Evolutionary conservation across 2,888 invertebrate species (phyloP).

Genomic region (Cerastis rubricosa): DNA sequence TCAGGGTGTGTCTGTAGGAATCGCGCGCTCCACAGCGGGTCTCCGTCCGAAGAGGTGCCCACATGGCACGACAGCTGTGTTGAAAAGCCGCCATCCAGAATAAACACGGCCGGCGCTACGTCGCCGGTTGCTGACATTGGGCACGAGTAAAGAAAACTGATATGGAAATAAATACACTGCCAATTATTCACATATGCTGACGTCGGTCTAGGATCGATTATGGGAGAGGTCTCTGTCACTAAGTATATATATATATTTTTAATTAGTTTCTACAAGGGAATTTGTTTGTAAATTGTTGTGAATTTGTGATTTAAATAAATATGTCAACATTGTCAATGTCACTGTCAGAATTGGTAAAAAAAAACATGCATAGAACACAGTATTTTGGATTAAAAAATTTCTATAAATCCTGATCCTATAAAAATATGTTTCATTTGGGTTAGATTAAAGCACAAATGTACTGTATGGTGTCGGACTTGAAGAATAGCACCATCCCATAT

Average conservation of each 20-base stretch:
- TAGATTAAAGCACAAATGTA: neutral
- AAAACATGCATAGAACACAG: constrained; percentile 1
- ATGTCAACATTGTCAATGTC: constrained; percentile 12
- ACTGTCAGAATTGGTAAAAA: neutral
- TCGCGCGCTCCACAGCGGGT: constrained; percentile 97
- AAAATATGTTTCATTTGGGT: neutral
- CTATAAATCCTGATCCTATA: too few relatives aligned
- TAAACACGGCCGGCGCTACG: constrained; percentile 73
- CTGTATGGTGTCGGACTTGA: too few relatives aligned
- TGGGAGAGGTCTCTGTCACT: neutral
- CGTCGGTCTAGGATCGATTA: neutral
- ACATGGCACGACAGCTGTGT: constrained; percentile 94
- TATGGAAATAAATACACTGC: neutral
- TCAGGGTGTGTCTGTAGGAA: constrained; percentile 94
- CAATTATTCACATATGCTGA: constrained; percentile 7
- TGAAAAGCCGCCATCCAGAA: constrained; percentile 94
- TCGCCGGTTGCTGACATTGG: constrained; percentile 53
- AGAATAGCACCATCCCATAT: too few relatives aligned
- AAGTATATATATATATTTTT: neutral
- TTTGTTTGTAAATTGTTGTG: constrained; percentile 9
- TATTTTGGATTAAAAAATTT: neutral
- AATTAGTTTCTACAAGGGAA: neutral
- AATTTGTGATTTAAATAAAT: too few relatives aligned
- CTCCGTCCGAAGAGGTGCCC: constrained; percentile 93
- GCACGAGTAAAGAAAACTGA: neutral